phyloP scores from a whole-genome alignment of 2,888 invertebrate genomes.

The Salticus scenicus region DNA sequence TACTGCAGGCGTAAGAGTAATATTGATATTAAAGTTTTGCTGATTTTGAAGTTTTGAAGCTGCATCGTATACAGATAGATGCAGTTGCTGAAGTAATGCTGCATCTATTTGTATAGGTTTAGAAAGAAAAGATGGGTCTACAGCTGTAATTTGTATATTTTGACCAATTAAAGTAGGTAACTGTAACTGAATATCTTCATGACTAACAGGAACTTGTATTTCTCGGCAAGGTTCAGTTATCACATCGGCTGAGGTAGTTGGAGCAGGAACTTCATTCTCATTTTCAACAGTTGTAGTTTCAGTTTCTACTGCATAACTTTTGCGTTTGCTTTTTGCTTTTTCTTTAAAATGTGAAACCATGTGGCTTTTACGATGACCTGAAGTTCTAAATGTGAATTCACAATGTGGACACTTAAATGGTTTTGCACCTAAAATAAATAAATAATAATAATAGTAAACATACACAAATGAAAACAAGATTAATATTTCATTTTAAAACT shows the following conservation, averaged over 20 bases:
- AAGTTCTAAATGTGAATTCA: slow-evolving; percentile 81
- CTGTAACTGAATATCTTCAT: slow-evolving; percentile 76
- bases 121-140: slow-evolving; percentile 75
- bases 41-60: too few relatives aligned
- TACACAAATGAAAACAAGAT: not conserved
- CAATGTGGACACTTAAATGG: slow-evolving; percentile 89
- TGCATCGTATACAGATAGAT: too few relatives aligned
- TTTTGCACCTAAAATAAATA: slow-evolving; percentile 75
- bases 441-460: not conserved
- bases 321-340: slow-evolving; percentile 36
- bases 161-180: slow-evolving; percentile 74
- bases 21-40: slow-evolving; percentile 75
- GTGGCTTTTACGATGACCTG: slow-evolving; percentile 82
- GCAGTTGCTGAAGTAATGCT: slow-evolving; percentile 76
- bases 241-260: slow-evolving; percentile 72
- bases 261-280: slow-evolving; percentile 28
- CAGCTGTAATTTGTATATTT: slow-evolving; percentile 76
- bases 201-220: slow-evolving; percentile 65
- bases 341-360: slow-evolving; percentile 77
- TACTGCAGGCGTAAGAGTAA: slow-evolving; percentile 75
- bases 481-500: too few relatives aligned
- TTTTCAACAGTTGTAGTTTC: slow-evolving; percentile 13
- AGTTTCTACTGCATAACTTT: not conserved
- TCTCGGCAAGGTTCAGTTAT: slow-evolving; percentile 32
- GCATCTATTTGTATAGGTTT: slow-evolving; percentile 78